Conservation (phyloP, 1,140 invertebrate genomes). For the Drosophila grimshawi region DNA sequence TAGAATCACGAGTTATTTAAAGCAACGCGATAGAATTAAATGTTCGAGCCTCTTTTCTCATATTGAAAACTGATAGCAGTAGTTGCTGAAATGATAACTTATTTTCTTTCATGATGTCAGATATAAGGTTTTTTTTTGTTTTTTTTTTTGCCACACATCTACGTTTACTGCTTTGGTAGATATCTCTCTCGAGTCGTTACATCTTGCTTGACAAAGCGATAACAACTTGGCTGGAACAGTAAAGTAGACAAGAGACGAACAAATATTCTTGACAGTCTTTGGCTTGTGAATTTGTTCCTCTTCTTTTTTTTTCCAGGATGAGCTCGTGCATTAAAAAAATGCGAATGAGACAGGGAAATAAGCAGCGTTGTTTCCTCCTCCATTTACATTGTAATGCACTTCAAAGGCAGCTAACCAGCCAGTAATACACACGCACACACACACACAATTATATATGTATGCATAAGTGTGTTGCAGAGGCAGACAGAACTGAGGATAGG, state of each 20-base stretch:
- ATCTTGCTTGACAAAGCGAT: background rate
- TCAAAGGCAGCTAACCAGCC: constrained; percentile 68
- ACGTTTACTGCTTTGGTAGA: background rate
- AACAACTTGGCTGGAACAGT: background rate
- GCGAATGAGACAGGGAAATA: constrained; percentile 52
- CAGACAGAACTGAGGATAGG: constrained; percentile 38
- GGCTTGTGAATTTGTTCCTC: background rate
- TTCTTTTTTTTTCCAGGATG: constrained; percentile 29
- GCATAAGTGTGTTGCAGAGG: constrained; percentile 5
- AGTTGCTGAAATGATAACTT: background rate
- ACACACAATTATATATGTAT: constrained; percentile 1
- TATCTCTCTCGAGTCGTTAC: background rate
- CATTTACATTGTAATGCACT: constrained; percentile 79
- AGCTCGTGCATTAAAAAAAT: constrained; percentile 14
- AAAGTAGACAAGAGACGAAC: background rate
- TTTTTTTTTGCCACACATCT: background rate
- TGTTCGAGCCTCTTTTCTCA: too few relatives aligned
- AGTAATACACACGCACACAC: constrained; percentile 19
- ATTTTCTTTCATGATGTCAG: background rate
- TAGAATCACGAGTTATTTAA: background rate
- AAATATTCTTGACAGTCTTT: constrained; percentile 4
- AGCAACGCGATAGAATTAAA: background rate
- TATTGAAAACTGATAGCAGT: background rate
- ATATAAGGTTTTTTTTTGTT: background rate
- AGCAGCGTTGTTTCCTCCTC: constrained; percentile 61